A percentile compares a stretch with the other conserved stretches of the same genome.
Evolutionary conservation across 2,113 vertebrate genomes (phyloP).

Genomic region (Elaphurus davidianus): DNA sequence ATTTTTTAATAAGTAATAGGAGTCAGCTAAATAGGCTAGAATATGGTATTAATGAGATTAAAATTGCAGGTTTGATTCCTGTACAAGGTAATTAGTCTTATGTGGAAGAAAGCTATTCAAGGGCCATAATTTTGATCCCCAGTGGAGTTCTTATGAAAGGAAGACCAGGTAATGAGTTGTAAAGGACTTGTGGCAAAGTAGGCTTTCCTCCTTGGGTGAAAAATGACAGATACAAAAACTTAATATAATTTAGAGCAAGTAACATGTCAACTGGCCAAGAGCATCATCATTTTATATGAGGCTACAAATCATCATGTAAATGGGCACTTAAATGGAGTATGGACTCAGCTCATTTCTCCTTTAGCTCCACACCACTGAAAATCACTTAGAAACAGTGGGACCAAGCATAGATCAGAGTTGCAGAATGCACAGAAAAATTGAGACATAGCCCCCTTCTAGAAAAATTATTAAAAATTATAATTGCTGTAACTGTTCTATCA

Average conservation of each 20-base stretch:
- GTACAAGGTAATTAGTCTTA: neutral
- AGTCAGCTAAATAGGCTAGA: neutral
- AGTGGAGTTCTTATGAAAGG: neutral
- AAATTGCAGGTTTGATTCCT: neutral
- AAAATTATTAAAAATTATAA: conserved; percentile 7
- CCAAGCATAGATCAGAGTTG: neutral
- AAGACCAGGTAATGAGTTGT: neutral
- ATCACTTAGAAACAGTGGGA: neutral
- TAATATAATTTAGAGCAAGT: neutral
- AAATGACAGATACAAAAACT: neutral
- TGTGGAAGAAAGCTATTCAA: neutral
- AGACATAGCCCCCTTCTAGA: neutral
- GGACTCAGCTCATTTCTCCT: neutral
- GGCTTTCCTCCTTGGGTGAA: neutral
- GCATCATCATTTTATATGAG: neutral
- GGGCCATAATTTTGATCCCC: neutral
- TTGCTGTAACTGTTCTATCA: neutral
- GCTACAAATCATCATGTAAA: neutral
- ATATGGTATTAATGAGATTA: conserved; percentile 7
- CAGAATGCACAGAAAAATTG: neutral
- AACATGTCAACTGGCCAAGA: neutral
- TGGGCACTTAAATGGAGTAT: neutral
- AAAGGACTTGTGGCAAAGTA: neutral
- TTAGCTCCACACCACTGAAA: neutral
- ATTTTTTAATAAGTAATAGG: conserved; percentile 8